Evolutionary conservation across 2,888 invertebrate species (phyloP).

Genomic region (Dexiosoma caninum): DNA sequence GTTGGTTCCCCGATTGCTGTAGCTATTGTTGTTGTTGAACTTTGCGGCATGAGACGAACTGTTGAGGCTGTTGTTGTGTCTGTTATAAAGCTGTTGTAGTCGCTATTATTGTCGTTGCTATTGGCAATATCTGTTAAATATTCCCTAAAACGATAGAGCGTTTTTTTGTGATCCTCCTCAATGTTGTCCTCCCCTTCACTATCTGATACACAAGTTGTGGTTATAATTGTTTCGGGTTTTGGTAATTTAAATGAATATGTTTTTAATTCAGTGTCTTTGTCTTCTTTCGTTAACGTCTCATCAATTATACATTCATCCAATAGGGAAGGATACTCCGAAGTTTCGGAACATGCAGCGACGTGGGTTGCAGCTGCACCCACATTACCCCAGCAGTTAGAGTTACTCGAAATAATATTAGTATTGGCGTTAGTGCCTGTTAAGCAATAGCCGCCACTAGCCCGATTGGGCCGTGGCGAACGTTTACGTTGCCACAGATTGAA

Average conservation of each 20-base stretch:
- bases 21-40: slow-evolving; percentile 18
- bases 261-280: slow-evolving; percentile 61
- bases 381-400: slow-evolving; percentile 68
- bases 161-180: not conserved
- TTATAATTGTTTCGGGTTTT: slow-evolving; percentile 52
- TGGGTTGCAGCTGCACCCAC: slow-evolving; percentile 65
- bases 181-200: slow-evolving; percentile 37
- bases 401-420: slow-evolving; percentile 28
- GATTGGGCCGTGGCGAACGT: slow-evolving; percentile 78
- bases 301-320: slow-evolving; percentile 75
- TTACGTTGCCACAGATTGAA: slow-evolving; percentile 78
- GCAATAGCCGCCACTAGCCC: slow-evolving; percentile 78
- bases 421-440: slow-evolving; percentile 69
- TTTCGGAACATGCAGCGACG: not conserved
- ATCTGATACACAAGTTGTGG: slow-evolving; percentile 50
- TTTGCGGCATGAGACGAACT: slow-evolving; percentile 7
- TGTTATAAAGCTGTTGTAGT: slow-evolving; percentile 5
- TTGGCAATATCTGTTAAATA: slow-evolving; percentile 42
- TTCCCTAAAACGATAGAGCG: slow-evolving; percentile 23
- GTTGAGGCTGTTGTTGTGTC: slow-evolving; percentile 36
- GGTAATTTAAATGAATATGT: slow-evolving; percentile 24
- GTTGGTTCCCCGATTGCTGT: slow-evolving; percentile 8
- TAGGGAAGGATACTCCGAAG: not conserved
- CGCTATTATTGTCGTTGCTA: slow-evolving; percentile 25
- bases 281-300: slow-evolving; percentile 71